Base-by-base conservation (phyloP, 1,140 invertebrate genomes). In the Caenorhabditis briggsae region DNA sequence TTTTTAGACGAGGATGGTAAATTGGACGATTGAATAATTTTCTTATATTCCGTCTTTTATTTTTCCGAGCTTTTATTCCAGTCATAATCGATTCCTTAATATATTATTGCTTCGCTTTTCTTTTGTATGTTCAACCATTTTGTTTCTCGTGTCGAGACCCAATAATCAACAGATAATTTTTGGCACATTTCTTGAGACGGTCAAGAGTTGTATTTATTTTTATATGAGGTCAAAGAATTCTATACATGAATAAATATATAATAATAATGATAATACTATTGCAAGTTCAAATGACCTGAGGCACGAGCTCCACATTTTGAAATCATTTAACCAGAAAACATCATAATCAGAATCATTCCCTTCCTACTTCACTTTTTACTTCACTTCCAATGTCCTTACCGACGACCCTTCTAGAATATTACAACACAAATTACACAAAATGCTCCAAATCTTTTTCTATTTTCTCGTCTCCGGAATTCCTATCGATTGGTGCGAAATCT, bases 1-100 rank as follows among this genome's bases (percentile, higher is more conserved):
- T 87, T 87, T 53, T 64, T 87, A 12, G 86, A 87, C 56, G 83
- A 84, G 48, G 70, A 78, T 25, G 70, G 70, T n/a, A 78, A 78
- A 78, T 50, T 78, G 46, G 70, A 70, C 41, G 65, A 78, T 78
- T 78, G n/a, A 53, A 53, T 11, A 53, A 53, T 6, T 53, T 53
- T 14, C 2, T 53, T 14, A 53, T 53, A 14, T 9, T 0, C 14
- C 11, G 5, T n/a, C 16, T 46, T 78, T 50, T 43, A 43, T 43
- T 50, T 8, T 78, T 78, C 20, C 23, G 46, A 50, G 70, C 70
- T 78, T 78, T 78, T 53, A 14, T 53, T 53, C 50, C 64, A 48
- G 70, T 78, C 70, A 78, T 78, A 78, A 78, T 78, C 70, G 33
- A 50, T 46, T 50, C 70, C 46, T 23, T 20, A 53, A 65, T 65